Evolutionary conservation across 1,140 invertebrate species (phyloP).

Genomic region (Aporrectodea caliginosa): DNA sequence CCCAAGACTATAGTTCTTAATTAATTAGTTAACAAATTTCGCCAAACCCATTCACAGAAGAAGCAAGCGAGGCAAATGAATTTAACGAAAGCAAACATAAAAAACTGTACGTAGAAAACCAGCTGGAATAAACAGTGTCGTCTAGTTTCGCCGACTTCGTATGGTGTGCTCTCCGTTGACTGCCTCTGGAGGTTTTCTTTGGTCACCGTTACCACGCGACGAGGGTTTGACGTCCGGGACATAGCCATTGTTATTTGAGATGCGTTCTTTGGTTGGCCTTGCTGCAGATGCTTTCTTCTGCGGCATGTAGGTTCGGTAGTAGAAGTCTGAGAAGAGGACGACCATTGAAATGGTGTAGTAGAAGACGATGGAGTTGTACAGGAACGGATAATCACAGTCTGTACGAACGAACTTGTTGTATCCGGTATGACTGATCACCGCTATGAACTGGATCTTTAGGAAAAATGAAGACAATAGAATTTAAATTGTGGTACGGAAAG

Average conservation of each 20-base stretch:
- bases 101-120: no score
- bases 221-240: not conserved
- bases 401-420: conserved; percentile 9
- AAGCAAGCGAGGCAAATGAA: no score
- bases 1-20: no score
- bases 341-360: conserved; percentile 20
- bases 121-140: no score
- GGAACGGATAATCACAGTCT: conserved; percentile 11
- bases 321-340: conserved; percentile 29
- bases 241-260: not conserved
- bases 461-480: not conserved
- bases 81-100: no score
- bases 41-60: no score
- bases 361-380: conserved; percentile 14
- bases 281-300: not conserved
- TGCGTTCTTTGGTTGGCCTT: not conserved
- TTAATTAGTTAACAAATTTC: no score
- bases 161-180: no score
- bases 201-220: no score
- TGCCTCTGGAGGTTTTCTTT: no score
- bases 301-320: not conserved
- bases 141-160: no score
- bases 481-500: no score
- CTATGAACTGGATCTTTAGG: conserved; percentile 25
- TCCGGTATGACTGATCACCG: conserved; percentile 14